phyloP scores from a whole-genome alignment of 2,888 invertebrate genomes.

The Cactoblastis cactorum region DNA sequence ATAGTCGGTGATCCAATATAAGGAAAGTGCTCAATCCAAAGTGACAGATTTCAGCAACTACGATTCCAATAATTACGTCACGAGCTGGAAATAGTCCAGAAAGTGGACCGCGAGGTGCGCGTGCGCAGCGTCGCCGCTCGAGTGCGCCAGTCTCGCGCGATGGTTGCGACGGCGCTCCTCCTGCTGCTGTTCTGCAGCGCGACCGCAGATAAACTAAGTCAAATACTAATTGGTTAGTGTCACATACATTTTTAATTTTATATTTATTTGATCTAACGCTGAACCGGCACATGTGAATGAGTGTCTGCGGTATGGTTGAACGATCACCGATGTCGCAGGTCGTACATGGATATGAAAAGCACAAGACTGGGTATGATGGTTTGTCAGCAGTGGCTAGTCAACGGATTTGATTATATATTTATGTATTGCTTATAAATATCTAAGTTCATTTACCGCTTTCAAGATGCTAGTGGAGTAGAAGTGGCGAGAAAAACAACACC shows the following conservation, averaged over 20 bases:
- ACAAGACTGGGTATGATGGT: too few species aligned
- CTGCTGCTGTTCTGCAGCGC: slow-evolving; percentile 12
- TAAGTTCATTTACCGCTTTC: too few species aligned
- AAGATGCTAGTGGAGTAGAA: too few species aligned
- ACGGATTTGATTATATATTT: too few species aligned
- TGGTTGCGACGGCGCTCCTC: slow-evolving; percentile 3
- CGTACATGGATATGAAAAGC: too few species aligned
- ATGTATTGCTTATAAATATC: too few species aligned
- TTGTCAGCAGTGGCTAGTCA: too few species aligned
- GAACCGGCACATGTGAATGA: background rate
- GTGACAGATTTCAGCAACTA: background rate
- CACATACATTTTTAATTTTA: background rate
- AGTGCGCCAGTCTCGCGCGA: background rate
- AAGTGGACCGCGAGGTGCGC: slow-evolving; percentile 21
- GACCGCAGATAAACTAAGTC: slow-evolving; percentile 16
- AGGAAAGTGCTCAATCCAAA: background rate
- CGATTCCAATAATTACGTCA: slow-evolving; percentile 10
- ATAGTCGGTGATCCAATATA: background rate
- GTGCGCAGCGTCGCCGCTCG: too few species aligned
- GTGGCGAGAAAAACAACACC: too few species aligned
- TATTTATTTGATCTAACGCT: background rate
- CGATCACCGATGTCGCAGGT: too few species aligned
- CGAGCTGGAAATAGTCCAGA: slow-evolving; percentile 18
- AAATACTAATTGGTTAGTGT: slow-evolving; percentile 4
- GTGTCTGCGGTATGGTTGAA: too few species aligned